phyloP scores from a whole-genome alignment of 2,797 vertebrate species.

The Remorina albescens region DNA sequence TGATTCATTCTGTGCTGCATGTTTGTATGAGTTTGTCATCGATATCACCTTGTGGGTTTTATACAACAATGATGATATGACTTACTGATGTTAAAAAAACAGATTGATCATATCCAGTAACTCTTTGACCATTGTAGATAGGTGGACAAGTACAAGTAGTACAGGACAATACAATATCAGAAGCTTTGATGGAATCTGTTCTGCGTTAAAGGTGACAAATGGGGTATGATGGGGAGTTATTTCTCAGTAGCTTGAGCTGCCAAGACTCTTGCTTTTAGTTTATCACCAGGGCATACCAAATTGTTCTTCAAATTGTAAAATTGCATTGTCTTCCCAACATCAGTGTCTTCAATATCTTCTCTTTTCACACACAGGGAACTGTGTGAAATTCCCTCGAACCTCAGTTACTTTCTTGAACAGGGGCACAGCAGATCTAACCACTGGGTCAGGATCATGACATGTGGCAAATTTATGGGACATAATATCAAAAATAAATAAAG shows the following conservation, averaged over 20 bases:
- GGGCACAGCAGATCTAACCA: neutral
- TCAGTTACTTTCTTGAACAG: neutral
- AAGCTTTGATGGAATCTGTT: constrained; percentile 21
- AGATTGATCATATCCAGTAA: no score
- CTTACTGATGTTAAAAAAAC: no score
- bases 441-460: constrained; percentile 20
- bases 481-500: neutral
- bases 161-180: no score
- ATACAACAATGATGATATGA: no score
- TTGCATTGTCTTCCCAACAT: constrained; percentile 2
- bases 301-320: constrained; percentile 8
- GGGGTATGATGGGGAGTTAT: neutral
- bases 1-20: constrained; percentile 1
- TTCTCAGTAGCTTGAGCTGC: constrained; percentile 25
- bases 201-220: neutral
- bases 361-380: constrained; percentile 9
- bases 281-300: constrained; percentile 52
- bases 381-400: constrained; percentile 13
- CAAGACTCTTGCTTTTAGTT: constrained; percentile 26
- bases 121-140: no score
- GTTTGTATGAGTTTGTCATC: neutral
- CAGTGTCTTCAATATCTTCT: constrained; percentile 2
- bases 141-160: no score
- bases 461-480: neutral
- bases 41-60: no score